phyloP scores from a whole-genome alignment of 2,888 invertebrate species.

The Heliconius erato region DNA sequence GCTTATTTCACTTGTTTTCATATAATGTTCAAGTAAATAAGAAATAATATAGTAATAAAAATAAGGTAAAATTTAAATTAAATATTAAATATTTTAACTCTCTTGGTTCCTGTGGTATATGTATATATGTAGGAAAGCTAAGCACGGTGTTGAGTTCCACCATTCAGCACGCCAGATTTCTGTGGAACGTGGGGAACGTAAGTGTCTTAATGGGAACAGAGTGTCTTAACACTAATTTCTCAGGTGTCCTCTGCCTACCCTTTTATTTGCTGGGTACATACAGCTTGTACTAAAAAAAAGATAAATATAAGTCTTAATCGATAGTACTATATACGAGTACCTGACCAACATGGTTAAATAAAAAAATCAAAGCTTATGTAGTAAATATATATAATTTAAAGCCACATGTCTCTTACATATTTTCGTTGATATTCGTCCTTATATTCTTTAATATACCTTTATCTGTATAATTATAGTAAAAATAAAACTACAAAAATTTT shows the following conservation, averaged over 20 bases:
- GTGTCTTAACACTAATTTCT: too few relatives aligned
- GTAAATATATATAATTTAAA: not conserved
- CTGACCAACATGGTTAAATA: not conserved
- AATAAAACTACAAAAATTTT: not conserved
- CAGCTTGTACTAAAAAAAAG: too few relatives aligned
- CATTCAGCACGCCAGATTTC: too few relatives aligned
- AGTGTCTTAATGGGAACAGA: too few relatives aligned
- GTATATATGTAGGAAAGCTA: too few relatives aligned
- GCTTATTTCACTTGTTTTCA: slow-evolving; percentile 15
- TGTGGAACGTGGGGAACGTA: too few relatives aligned
- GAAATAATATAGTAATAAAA: not conserved
- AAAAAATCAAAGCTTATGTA: not conserved
- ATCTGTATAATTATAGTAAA: not conserved
- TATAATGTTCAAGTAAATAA: slow-evolving; percentile 2
- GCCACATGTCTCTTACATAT: not conserved
- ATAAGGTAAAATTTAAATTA: not conserved
- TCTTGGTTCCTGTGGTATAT: too few relatives aligned
- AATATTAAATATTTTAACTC: too few relatives aligned
- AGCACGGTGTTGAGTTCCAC: too few relatives aligned
- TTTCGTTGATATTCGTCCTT: not conserved
- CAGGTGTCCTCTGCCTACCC: too few relatives aligned
- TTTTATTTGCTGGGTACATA: too few relatives aligned
- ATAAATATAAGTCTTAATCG: not conserved
- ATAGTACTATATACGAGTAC: not conserved
- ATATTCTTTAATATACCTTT: not conserved